Evolutionary conservation across 2,113 vertebrate species (phyloP).

Genomic region (Oophaga pumilio): DNA sequence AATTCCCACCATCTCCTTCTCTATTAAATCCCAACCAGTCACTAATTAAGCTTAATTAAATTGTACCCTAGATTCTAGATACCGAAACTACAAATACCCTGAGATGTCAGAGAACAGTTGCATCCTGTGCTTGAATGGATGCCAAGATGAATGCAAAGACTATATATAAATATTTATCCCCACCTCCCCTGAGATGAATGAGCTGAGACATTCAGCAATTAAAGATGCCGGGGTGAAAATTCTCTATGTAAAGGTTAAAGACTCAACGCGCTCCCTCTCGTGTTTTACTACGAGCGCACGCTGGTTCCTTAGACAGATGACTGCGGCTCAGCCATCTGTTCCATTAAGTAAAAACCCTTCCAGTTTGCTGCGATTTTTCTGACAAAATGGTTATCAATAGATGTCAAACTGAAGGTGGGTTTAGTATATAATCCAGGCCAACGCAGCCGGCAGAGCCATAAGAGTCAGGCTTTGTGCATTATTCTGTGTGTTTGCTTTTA

Average conservation of each 20-base stretch:
- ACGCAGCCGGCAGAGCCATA: neutral
- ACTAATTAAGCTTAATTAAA: slow-evolving; percentile 38
- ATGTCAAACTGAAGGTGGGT: slow-evolving; percentile 38
- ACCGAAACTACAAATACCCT: neutral
- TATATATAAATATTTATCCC: slow-evolving; percentile 68
- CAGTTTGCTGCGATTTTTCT: slow-evolving; percentile 62
- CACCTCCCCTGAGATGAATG: slow-evolving; percentile 60
- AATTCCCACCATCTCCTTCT: neutral
- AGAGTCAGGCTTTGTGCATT: neutral
- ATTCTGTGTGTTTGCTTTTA: neutral
- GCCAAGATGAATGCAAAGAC: slow-evolving; percentile 64
- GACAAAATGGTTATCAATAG: slow-evolving; percentile 60
- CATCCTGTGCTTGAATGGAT: slow-evolving; percentile 58
- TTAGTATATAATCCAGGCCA: slow-evolving; percentile 20
- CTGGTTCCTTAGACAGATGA: slow-evolving; percentile 70
- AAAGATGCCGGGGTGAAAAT: slow-evolving; percentile 64
- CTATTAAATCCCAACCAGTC: slow-evolving; percentile 8
- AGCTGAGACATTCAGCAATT: slow-evolving; percentile 66
- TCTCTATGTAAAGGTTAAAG: slow-evolving; percentile 73
- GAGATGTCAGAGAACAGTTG: slow-evolving; percentile 59
- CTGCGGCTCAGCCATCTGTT: slow-evolving; percentile 70
- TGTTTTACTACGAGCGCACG: slow-evolving; percentile 71
- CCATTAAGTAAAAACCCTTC: slow-evolving; percentile 61
- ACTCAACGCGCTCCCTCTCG: slow-evolving; percentile 75
- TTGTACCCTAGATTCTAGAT: neutral